Evolutionary conservation across 2,888 invertebrate genomes (phyloP), one percentile per base, ranked within the genome.

Genomic region (Frankliniella fusca): DNA sequence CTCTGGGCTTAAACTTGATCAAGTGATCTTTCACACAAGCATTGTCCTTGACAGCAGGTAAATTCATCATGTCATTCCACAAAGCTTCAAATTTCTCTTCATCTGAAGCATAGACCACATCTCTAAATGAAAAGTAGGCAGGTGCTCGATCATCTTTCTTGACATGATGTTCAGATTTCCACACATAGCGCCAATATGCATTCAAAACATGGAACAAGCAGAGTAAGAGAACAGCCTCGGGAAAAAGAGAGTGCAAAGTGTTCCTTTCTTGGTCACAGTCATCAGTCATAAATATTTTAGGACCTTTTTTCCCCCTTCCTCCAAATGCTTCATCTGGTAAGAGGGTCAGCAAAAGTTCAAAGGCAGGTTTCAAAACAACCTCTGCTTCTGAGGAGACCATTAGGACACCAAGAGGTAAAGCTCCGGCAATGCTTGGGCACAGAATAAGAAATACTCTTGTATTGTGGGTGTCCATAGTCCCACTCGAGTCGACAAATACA

Each of bases 201-300:
- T 84, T 83, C 49, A 85, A 81, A n/a, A 84, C 83, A 83, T 85
- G 83, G 61, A 84, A 85, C 18, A 81, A 79, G 76, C 83, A 81
- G 48, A 84, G 81, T n/a, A 85, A 65, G 18, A 81, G 49, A 48
- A 27, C 83, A 20, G 83, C 81, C 15, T 81, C 27, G 20, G 83
- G 81, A 81, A 84, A 85, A 15, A 81, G 50, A 23, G 18, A 7
- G 48, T 61, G 38, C 15, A 85, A 61, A 20, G 84, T 84, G 28
- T 23, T 70, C 76, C 81, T 83, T 81, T 84, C 84, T 5, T 83
- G 80, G 20, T 49, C 27, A 28, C 61, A 83, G 50, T 85, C 85
- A 61, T 85, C 83, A n/a, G 84, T 84, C 81, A 85, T 70, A 61
- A 84, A 82, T 15, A 83, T 12, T 28, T 49, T 28, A 20, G 84